Base-by-base conservation (phyloP, 2,113 vertebrate species). In the Andinoacara biseriatus region DNA sequence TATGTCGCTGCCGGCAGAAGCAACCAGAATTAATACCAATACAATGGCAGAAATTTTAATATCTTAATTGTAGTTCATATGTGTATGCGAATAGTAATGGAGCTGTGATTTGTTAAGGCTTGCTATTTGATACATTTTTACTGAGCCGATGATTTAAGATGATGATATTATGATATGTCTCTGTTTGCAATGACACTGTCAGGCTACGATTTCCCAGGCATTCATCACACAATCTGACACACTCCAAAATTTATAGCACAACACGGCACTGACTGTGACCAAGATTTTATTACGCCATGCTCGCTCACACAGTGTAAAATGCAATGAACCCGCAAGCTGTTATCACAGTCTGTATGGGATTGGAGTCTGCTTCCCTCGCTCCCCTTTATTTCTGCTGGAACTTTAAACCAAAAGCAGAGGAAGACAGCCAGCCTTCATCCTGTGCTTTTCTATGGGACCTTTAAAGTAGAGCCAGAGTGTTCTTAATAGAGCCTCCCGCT, bases 401-500 rank as follows among this genome's bases (percentile, higher is more conserved):
- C 43, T 58, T 69, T 29, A 14, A 61, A 81, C 8, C 26, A 74
- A 29, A 31, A 17, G 24, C 35, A 33, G 24, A 57, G 13, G 20
- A 9, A 76, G 40, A 18, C 26, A 52, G 20, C 2, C 58, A 33
- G 60, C 43, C 31, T 56, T 17, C 46, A 52, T 22, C 49, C n/a
- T 1, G 17, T 31, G 24, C 24, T 69, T 31, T 69, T 69, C 65
- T 31, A 5, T 0, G 3, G 63, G 43, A 69, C 43, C 24, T 52
- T 26, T 52, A 20, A 52, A 49, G 43, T 24, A 69, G 17, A 20
- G 52, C 49, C 59, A 35, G 20, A 46, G 17, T 56, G 29, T 62
- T 77, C 18, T 63, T 63, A 82, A 82, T 22, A 38, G 58, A 76
- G 33, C 15, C 10, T 69, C 56, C 18, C 20, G 63, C 81, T 76